Base-by-base conservation (phyloP, 2,888 invertebrate species). In the Chloroclysta siterata region DNA sequence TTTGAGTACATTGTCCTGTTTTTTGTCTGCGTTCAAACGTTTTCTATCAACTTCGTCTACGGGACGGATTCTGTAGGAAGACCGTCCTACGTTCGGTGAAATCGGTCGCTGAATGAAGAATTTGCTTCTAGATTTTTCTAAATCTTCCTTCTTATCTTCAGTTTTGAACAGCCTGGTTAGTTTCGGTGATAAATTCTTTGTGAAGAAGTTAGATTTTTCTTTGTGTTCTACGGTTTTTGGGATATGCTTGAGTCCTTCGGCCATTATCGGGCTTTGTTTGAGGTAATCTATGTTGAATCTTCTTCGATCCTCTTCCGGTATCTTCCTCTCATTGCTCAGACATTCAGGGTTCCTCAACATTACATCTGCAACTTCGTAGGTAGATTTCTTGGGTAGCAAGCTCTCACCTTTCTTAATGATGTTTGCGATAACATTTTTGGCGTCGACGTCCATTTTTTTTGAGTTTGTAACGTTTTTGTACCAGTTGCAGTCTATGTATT, bases 121-220 rank as follows among this genome's bases (percentile, higher is more conserved):
- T 52, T 91, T 90, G 65, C 92, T 93, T 59, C 81, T 81, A 2
- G 89, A 88, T 42, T 88, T 89, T 8, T 81, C 83, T 28, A 46
- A 11, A 46, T 46, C 46, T 17, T 39, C 17, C 5, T 46, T 46
- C 4, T 81, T 83, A 0, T 85, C 83, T 2, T 81, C 80, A 0
- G 58, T 48, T 66, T 86, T 89, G 74, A 93, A 93, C 10, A 93
- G 60, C 15, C 93, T 78, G 13, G 88, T 90, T 0, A 93, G 73
- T 69, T 91, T 93, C 0, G 93, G 93, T 0, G 93, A 93, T 0
- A 93, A 70, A 22, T 84, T 93, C 68, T 91, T 92, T 0, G 84
- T 79, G 71, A 93, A 90, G 68, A 90, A 92, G 0, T 80, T 81
- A 0, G 82, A 65, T 53, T 88, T 89, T n/a, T 89, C 89, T 0